Evolutionary conservation across 2,113 vertebrate species (phyloP), one percentile per base, ranked within the genome.

Genomic region (Callionymus lyra): DNA sequence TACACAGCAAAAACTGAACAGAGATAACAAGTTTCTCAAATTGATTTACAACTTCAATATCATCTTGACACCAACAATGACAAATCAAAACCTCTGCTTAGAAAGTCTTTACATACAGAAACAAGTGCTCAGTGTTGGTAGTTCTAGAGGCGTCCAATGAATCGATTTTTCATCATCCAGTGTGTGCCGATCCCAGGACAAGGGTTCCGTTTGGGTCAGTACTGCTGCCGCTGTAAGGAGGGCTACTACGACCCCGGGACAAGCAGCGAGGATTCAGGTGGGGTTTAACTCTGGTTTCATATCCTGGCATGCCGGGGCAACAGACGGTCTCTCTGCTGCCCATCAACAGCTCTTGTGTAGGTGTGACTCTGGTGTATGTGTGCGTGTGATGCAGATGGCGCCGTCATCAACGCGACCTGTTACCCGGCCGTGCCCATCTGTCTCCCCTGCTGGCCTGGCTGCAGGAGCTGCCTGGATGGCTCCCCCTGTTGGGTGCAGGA

Each of bases 161-260:
- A n/a, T n/a, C n/a, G n/a, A n/a, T n/a, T n/a, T 34, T 36, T 14
- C 47, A 11, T 63, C 19, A 36, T 40, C 27, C 70, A 98, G 94
- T 98, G 94, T 34, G 21, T 91, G 31, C 80, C 89, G 0, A 74
- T 89, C 61, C 79, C 85, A 38, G 85, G 74, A 37, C 81, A 35
- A 0, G 87, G 92, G n/a, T 93, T 97, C 39, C 68, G 89, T 16
- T 81, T 98, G 33, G 92, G 91, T 53, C 88, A 78, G 68, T 96
- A 96, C 76, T 81, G 85, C 78, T 98, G 95, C 61, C 79, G 63
- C 44, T 98, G 95, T 70, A 89, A 73, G 62, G 85, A 87, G 1
- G 95, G 95, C 11, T 98, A 83, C 74, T 97, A 91, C 2, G 69
- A 86, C 46, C 65, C 76, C 0, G 38, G 68, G 2, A 13, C 50